These are phyloP conservation scores for Progne subis DNA, from an alignment of 2,113 vertebrate species.

Conservation along the genomic window DNA sequence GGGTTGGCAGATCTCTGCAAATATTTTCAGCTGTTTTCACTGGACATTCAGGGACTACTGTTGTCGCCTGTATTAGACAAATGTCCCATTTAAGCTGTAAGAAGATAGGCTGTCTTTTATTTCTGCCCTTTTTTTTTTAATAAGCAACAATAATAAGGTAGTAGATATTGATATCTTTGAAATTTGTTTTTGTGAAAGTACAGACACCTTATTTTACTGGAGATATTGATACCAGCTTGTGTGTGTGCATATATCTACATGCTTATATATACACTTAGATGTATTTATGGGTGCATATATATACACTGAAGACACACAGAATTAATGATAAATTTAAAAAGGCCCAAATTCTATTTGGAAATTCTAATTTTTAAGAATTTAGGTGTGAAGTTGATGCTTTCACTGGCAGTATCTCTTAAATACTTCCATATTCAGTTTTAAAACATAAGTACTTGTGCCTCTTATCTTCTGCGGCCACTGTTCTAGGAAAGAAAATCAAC, in stretches of 20 bases:
- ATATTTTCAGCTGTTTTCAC: background rate
- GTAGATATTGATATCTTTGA: background rate
- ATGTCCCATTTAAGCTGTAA: background rate
- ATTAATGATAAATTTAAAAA: background rate
- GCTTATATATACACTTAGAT: background rate
- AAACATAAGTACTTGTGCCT: conserved; percentile 41
- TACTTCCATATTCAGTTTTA: conserved; percentile 13
- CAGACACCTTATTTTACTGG: background rate
- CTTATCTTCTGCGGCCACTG: background rate
- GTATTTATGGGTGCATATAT: background rate
- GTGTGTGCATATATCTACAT: background rate
- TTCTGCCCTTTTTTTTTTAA: background rate
- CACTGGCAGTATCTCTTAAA: conserved; percentile 18
- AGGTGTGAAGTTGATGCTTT: background rate
- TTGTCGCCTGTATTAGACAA: background rate
- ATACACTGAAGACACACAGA: background rate
- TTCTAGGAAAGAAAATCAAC: conserved; percentile 55
- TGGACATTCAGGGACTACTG: background rate
- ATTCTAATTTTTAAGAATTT: background rate
- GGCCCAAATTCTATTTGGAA: background rate
- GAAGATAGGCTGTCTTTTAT: background rate
- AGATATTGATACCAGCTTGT: background rate
- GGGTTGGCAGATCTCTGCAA: background rate
- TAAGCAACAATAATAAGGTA: background rate
- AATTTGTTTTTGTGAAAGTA: background rate